Evolutionary conservation across 2,797 vertebrate genomes (phyloP), one percentile per base, ranked within the genome.

Genomic region (Fistularia commersonii): DNA sequence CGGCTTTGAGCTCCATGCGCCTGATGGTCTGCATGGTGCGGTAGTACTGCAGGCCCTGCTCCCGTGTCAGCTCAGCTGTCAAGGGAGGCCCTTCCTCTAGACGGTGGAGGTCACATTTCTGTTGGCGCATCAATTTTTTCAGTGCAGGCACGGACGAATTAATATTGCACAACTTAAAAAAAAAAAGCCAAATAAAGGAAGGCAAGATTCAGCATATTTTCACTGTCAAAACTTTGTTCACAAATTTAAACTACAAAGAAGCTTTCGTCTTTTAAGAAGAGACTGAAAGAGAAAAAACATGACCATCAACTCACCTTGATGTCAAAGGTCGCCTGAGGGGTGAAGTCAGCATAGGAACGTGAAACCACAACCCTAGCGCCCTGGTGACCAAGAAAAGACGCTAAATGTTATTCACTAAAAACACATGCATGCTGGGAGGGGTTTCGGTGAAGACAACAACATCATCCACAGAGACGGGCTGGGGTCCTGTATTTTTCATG

Each of bases 1-100:
- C 97, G 0, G 97, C 91, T 72, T 98, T 99, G 1, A 98, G 90
- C 87, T 99, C 96, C 96, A 98, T 97, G 54, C 95, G 92, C 3
- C 97, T 85, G 41, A 99, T 90, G 0, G 72, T 91, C 87, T 99
- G 97, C 97, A 99, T 96, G 61, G 87, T 92, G 63, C 90, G 91
- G 77, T 99, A 99, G 75, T 95, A 98, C 7, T 90, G 85, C 36
- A 99, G 91, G 1, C 94, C 96, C 48, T 99, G 91, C 32, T 97
- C 96, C 15, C 97, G 87, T 0, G 94, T 97, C 72, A 98, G 81
- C 65, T 93, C 88, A 0, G 91, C 73, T 9, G 75, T 80, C 63
- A 73, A 57, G 0, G 90, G 44, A 0, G 96, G 97, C 1, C 90
- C 93, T 8, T 91, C 92, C 72, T 98, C 96, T 81, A 99, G 83